Evolutionary conservation across 1,140 invertebrate species (phyloP).

Genomic region (Pseudomyrmex gracilis): DNA sequence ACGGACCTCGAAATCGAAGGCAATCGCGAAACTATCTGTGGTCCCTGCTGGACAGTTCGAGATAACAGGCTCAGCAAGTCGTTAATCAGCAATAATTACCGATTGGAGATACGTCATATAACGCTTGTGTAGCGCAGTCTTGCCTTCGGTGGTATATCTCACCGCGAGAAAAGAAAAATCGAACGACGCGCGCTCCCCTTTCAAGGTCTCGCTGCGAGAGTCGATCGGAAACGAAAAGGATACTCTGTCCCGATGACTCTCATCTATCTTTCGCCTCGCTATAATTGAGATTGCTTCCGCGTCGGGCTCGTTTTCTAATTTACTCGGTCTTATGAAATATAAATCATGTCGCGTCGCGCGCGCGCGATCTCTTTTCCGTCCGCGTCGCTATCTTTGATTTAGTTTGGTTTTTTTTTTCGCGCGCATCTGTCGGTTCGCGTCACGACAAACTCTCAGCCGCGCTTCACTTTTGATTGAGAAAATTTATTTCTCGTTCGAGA

Average conservation of each 20-base stretch:
- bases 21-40: constrained; percentile 67
- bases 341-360: constrained; percentile 27
- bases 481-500: constrained; percentile 1
- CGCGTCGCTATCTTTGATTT: constrained; percentile 8
- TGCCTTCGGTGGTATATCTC: constrained; percentile 62
- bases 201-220: constrained; percentile 39
- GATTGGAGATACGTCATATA: constrained; percentile 78
- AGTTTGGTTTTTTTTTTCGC: background rate
- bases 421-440: constrained; percentile 17
- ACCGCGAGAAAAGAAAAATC: constrained; percentile 69
- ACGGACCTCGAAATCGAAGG: constrained; percentile 48
- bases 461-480: background rate
- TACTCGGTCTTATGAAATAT: constrained; percentile 45
- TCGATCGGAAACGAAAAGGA: constrained; percentile 72
- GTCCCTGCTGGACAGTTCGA: constrained; percentile 63
- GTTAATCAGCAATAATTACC: constrained; percentile 83
- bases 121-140: constrained; percentile 68
- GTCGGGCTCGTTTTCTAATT: constrained; percentile 55
- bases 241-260: constrained; percentile 68
- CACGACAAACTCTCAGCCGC: constrained; percentile 1
- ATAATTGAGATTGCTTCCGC: constrained; percentile 68
- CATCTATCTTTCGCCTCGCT: constrained; percentile 51
- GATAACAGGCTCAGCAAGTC: constrained; percentile 75
- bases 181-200: constrained; percentile 8
- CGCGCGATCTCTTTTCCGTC: background rate